phyloP scores from a whole-genome alignment of 1,140 invertebrate genomes.

The Atta texana region DNA sequence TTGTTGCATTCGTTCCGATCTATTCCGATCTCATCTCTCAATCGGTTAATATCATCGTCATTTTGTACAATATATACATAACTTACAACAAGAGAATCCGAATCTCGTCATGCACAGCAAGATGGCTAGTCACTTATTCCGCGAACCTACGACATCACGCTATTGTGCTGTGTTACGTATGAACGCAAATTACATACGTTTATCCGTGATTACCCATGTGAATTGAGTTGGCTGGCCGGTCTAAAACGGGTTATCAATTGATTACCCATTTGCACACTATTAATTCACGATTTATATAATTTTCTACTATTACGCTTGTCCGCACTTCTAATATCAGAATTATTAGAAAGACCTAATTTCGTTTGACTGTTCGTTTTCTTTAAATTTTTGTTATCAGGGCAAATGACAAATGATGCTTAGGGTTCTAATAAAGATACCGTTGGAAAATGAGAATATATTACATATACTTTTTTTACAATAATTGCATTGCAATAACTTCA shows the following conservation, averaged over 20 bases:
- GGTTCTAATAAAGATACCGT: neutral
- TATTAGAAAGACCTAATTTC: neutral
- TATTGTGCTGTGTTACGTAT: slow-evolving; percentile 51
- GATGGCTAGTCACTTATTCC: slow-evolving; percentile 22
- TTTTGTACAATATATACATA: neutral
- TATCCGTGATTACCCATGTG: slow-evolving; percentile 19
- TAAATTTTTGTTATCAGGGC: neutral
- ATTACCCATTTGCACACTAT: slow-evolving; percentile 1
- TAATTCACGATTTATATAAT: slow-evolving; percentile 28
- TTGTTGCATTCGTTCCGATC: slow-evolving; percentile 40
- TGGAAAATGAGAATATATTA: neutral
- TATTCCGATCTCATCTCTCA: slow-evolving; percentile 28
- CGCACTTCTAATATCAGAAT: neutral
- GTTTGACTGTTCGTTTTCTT: neutral
- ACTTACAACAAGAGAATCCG: slow-evolving; percentile 12
- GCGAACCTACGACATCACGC: slow-evolving; percentile 14
- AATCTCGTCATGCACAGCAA: neutral
- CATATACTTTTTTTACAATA: neutral
- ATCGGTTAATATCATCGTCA: neutral
- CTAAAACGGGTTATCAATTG: slow-evolving; percentile 40
- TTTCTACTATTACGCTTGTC: slow-evolving; percentile 15
- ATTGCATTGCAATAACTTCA: neutral
- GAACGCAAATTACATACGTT: slow-evolving; percentile 47
- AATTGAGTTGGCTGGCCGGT: neutral
- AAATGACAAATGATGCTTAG: neutral